A percentile compares a stretch with the other conserved stretches of the same genome.
phyloP scores from a whole-genome alignment of 1,140 invertebrate genomes.

The Micrasema minimum region DNA sequence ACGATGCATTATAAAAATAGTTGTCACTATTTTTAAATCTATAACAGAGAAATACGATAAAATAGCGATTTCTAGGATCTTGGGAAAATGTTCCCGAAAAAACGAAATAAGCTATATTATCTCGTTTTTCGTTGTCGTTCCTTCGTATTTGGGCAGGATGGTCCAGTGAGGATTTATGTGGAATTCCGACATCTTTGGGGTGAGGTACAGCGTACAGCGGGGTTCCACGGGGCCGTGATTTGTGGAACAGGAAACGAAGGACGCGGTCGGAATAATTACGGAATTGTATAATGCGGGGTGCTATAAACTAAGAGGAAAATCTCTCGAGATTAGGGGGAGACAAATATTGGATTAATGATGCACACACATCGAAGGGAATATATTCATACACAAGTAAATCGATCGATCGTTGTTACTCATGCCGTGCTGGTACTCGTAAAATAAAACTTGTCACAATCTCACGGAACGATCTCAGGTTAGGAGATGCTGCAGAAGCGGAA shows the following conservation, averaged over 20 bases:
- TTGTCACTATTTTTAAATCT: too few relatives aligned
- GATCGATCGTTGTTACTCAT: too few relatives aligned
- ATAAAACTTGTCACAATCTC: neutral
- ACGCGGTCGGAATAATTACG: constrained; percentile 49
- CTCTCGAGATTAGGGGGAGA: constrained; percentile 8
- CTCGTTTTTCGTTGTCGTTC: constrained; percentile 13
- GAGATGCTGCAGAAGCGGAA: constrained; percentile 1
- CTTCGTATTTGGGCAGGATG: constrained; percentile 16
- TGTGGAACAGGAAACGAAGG: constrained; percentile 46
- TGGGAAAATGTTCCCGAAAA: neutral
- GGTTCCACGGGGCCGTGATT: constrained; percentile 48
- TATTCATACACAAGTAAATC: too few relatives aligned
- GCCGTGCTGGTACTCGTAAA: too few relatives aligned
- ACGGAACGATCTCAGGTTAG: neutral
- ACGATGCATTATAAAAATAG: too few relatives aligned
- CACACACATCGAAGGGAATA: too few relatives aligned
- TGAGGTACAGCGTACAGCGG: constrained; percentile 3
- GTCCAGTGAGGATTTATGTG: constrained; percentile 34
- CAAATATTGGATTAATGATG: constrained; percentile 24
- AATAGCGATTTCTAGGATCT: too few relatives aligned
- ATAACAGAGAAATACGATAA: too few relatives aligned
- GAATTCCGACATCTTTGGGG: constrained; percentile 17
- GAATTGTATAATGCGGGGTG: constrained; percentile 18
- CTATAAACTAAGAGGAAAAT: constrained; percentile 35
- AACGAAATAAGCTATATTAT: constrained; percentile 21